phyloP scores from a whole-genome alignment of 2,113 vertebrate species.

The Pedionomus torquatus region DNA sequence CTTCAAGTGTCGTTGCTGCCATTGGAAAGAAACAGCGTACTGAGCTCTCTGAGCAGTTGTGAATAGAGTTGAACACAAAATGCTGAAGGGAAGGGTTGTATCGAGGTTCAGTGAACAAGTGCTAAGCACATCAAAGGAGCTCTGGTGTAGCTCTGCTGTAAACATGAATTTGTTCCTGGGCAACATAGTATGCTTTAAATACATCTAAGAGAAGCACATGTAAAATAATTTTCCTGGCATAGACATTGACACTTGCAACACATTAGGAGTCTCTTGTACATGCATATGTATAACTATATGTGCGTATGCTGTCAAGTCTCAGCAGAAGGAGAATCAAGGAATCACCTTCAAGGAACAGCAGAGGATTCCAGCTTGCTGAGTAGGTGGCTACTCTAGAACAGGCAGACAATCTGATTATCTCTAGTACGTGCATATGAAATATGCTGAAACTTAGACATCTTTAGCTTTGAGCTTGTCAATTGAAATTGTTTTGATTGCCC shows the following conservation, averaged over 20 bases:
- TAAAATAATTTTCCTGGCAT: neutral
- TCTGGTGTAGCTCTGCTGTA: neutral
- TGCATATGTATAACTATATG: neutral
- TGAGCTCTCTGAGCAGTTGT: neutral
- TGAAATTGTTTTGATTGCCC: neutral
- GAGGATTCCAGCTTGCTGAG: neutral
- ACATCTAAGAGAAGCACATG: neutral
- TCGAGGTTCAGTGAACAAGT: neutral
- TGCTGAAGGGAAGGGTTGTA: neutral
- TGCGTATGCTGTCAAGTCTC: neutral
- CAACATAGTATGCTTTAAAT: neutral
- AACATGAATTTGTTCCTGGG: neutral
- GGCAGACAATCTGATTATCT: neutral
- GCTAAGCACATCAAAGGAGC: neutral
- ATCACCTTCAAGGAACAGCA: slow-evolving; percentile 32
- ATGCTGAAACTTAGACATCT: neutral
- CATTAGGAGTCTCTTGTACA: neutral
- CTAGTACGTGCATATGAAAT: neutral
- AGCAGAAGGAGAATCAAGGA: slow-evolving; percentile 36
- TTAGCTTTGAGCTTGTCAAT: neutral
- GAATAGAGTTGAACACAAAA: neutral
- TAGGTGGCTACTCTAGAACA: neutral
- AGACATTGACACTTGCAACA: neutral
- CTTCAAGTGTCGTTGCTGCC: neutral
- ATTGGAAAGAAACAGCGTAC: neutral